phyloP scores from a whole-genome alignment of 1,140 invertebrate genomes.

The Drosophila biarmipes region DNA sequence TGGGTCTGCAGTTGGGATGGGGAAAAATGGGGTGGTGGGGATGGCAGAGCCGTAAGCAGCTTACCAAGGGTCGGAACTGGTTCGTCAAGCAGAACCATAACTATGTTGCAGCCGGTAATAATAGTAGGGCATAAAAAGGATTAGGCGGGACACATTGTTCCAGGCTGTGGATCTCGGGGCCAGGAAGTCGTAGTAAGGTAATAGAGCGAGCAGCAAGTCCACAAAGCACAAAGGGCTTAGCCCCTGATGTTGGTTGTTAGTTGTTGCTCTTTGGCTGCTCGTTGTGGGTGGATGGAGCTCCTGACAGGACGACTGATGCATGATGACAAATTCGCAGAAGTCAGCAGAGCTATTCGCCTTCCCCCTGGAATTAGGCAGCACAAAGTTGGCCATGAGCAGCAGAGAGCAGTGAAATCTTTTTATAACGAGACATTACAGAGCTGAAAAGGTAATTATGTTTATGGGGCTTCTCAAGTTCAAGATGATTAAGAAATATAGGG shows the following conservation, averaged over 20 bases:
- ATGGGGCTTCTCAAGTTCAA: background rate
- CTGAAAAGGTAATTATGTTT: background rate
- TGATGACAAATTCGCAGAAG: constrained; percentile 53
- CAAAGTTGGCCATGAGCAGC: constrained; percentile 15
- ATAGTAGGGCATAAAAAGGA: constrained; percentile 69
- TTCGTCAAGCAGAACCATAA: constrained; percentile 71
- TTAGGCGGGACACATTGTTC: constrained; percentile 66
- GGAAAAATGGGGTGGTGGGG: background rate
- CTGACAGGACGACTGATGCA: constrained; percentile 36
- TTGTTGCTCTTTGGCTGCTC: background rate
- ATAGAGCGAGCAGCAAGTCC: constrained; percentile 47
- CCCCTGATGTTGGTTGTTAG: constrained; percentile 5
- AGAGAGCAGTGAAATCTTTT: background rate
- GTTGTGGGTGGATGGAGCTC: background rate
- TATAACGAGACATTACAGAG: too few relatives aligned
- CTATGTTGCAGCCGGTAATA: constrained; percentile 66
- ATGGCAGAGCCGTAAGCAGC: constrained; percentile 54
- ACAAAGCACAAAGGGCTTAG: constrained; percentile 46
- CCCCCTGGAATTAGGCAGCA: constrained; percentile 29
- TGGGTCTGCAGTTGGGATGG: background rate
- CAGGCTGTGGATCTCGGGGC: constrained; percentile 23
- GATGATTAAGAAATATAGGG: background rate
- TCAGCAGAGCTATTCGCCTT: constrained; percentile 14
- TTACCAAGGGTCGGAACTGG: constrained; percentile 43
- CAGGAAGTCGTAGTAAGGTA: constrained; percentile 78